Base-by-base conservation (phyloP, 2,113 vertebrate genomes). In the Syrrhaptes paradoxus region DNA sequence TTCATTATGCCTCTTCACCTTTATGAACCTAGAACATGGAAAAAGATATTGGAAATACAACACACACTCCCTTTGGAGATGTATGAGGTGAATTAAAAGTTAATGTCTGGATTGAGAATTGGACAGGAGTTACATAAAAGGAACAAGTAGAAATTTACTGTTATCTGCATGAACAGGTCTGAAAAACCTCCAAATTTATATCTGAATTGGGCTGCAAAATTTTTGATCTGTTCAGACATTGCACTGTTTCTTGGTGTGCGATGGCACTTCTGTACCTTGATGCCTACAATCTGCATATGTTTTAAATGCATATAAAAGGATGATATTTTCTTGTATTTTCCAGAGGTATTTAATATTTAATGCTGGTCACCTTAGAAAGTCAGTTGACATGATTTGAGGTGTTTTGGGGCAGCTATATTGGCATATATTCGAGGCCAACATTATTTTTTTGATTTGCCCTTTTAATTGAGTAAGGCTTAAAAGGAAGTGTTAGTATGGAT, bases 21-120 rank as follows among this genome's bases (percentile, higher is more conserved):
- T 68, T 65, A 86, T 72, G 85, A 73, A 85, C 17, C 0, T 51
- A 66, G 65, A 87, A 89, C 63, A 70, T 38, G 48, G 61, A 32
- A 93, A 84, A 94, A 88, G 34, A 74, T 76, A 77, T 6, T 86
- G 43, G 57, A 90, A 95, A 78, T 94, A 87, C 70, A 62, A 93
- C 80, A 87, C 70, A 7, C 38, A 36, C 57, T 4, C 55, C 43
- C 24, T 82, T 87, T 74, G 38, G 66, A 90, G 76, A 77, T 92
- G 43, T 59, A 72, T 0, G 41, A 96, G 77, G 85, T 93, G 52
- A 92, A 87, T 92, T 75, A 87, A 76, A 93, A 92, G 73, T 89
- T 90, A 93, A 90, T 95, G 41, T 83, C 87, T 93, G 76, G 41
- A 38, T 21, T 74, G 87, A 91, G 90, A 90, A 71, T 83, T 94